Base-by-base conservation (phyloP, 2,888 invertebrate species). In the Heteromurus nitidus region DNA sequence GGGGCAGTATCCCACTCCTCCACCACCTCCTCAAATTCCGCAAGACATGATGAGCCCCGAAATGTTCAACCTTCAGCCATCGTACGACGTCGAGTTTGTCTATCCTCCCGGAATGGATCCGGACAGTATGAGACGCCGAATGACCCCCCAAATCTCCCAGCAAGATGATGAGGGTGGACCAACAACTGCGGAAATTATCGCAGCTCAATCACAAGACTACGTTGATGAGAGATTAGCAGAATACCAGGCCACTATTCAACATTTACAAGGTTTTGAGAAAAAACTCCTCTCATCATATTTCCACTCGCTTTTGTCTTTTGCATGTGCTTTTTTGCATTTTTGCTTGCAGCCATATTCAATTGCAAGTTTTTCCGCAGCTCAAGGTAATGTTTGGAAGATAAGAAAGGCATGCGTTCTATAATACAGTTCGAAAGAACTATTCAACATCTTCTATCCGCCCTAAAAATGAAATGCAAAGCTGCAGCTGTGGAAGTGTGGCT, bases 201-300 rank as follows among this genome's bases (percentile, higher is more conserved):
- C 96, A 84, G 95, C 94, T 89, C 97, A 97, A 90, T 95, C 95
- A 82, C 96, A 97, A 91, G 96, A 97, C 90, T 97, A 96, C 89
- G 93, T 97, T 85, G 97, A 97, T 89, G 97, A 97, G 90, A 95
- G 95, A 90, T 92, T 97, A 88, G 95, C 96, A 69, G 96, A 97
- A 91, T 97, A 96, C 89, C 96, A 96, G 90, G 94, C 95, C 85
- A 96, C 96, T 36, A 97, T 97, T 90, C 93, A 94, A 88, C 93
- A 95, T 89, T 91, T 96, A 88, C 96, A 96, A 93, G 95, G 95
- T 95, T 76, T 31, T n/a, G n/a, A n/a, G n/a, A n/a, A n/a, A n/a
- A n/a, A n/a, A n/a, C n/a, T n/a, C n/a, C n/a, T 20, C 47, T 44
- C 22, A 22, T 24, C 28, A 60, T 60, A 16, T 60, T 44, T 22